Conservation (phyloP, 2,113 vertebrate genomes). For the Archilochus colubris region DNA sequence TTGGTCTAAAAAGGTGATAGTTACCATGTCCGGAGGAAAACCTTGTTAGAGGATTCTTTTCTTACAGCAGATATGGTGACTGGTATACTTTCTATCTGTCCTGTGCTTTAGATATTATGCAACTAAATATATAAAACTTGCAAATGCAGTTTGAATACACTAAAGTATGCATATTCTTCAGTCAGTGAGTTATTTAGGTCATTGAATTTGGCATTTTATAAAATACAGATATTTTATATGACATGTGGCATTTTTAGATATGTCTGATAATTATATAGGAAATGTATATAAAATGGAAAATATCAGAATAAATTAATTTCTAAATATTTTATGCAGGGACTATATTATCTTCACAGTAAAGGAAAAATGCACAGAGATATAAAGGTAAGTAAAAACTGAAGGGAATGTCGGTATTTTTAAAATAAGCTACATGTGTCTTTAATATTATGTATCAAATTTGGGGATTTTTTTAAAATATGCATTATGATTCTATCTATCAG, state of each 20-base stretch:
- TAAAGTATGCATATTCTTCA: not conserved
- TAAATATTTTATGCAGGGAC: constrained; percentile 76
- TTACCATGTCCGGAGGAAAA: not conserved
- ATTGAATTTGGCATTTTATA: not conserved
- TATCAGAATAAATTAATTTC: not conserved
- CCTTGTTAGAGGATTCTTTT: not conserved
- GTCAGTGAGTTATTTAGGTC: not conserved
- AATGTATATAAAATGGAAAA: not conserved
- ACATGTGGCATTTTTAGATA: not conserved
- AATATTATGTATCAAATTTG: not conserved
- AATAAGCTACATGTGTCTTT: not conserved
- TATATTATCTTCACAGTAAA: constrained; percentile 90
- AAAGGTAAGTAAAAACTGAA: constrained; percentile 77
- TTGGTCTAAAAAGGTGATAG: not conserved
- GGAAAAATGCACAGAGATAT: constrained; percentile 93
- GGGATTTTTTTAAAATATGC: not conserved
- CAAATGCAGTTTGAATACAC: not conserved
- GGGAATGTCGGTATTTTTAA: not conserved
- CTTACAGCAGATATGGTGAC: not conserved
- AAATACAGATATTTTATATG: too few species aligned
- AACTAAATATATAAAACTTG: not conserved
- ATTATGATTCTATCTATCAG: not conserved
- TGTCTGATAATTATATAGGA: not conserved
- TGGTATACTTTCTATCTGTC: not conserved
- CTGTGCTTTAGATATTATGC: not conserved